Base-by-base conservation (phyloP, 2,113 vertebrate genomes). In the Ia io region DNA sequence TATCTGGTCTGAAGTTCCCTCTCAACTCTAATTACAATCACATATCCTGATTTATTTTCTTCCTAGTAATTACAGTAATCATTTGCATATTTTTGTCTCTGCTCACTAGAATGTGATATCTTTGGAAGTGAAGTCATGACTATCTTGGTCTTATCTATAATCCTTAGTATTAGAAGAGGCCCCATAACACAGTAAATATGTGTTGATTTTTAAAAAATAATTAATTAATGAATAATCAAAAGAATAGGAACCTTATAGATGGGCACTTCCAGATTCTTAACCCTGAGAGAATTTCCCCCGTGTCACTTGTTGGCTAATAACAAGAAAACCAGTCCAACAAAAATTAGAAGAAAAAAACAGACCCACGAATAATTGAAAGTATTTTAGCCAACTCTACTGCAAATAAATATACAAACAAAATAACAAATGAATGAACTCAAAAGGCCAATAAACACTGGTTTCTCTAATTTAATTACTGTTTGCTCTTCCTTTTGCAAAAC, bases 1-100 rank as follows among this genome's bases (percentile, higher is more conserved):
- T 8, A 9, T 5, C 18, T 1, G 0, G 2, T 51, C 30, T n/a
- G 9, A 83, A 44, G 2, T 2, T 0, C 7, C 12, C 28, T 42
- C 11, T 49, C 9, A 17, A 5, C 4, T 9, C 9, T 28, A 49
- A 28, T 40, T 40, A 14, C 2, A 5, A 7, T 23, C 16, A 8
- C 3, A 10, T 3, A 2, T 8, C 2, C 28, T 28, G 23, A 3
- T 25, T 35, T 47, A 8, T 8, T 49, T 40, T 59, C 44, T 61
- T 22, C 67, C 14, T 16, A 23, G 23, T 11, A 25, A 49, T 49
- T 7, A 20, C 14, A 42, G 2, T 59, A 14, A 16, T 49, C 23
- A 35, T 59, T 30, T 35, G 2, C 13, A 53, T 1, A 2, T 18
- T 61, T 32, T 42, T 4, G 8, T 37, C 53, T 77, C 61, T 84